These are phyloP conservation scores for Ichneumon xanthorius DNA, from an alignment of 2,888 invertebrate species.

Conservation along the genomic window DNA sequence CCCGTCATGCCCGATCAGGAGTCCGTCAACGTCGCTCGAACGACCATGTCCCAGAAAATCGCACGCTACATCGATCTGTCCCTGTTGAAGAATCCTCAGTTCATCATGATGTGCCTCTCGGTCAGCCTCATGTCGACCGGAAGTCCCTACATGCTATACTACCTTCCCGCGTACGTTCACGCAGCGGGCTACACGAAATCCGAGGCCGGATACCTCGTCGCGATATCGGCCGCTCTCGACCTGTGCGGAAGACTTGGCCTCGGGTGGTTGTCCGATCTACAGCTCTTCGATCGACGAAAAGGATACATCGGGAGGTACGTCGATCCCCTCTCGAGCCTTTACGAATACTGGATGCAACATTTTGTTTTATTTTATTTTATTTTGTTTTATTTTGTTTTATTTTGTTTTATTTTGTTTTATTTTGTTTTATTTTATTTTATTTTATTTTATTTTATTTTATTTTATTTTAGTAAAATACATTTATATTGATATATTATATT, in stretches of 20 bases:
- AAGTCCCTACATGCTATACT: constrained; percentile 91
- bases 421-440: too few relatives aligned
- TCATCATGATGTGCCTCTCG: constrained; percentile 90
- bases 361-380: not conserved
- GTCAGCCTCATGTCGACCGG: constrained; percentile 92
- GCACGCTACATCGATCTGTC: constrained; percentile 89
- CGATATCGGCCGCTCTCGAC: constrained; percentile 91
- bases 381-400: too few relatives aligned
- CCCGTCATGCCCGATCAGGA: constrained; percentile 64
- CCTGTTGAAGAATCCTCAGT: constrained; percentile 89
- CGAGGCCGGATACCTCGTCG: constrained; percentile 89
- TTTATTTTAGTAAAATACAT: too few relatives aligned
- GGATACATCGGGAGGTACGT: constrained; percentile 90
- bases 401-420: not conserved
- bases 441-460: too few relatives aligned
- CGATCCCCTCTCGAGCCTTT: not conserved
- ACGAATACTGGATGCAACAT: not conserved
- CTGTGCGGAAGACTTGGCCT: constrained; percentile 90
- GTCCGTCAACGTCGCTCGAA: constrained; percentile 64
- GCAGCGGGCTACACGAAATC: constrained; percentile 88
- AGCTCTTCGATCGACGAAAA: constrained; percentile 90
- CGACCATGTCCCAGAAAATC: constrained; percentile 82
- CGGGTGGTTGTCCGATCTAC: constrained; percentile 91
- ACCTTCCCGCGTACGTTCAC: constrained; percentile 91
- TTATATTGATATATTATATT: too few relatives aligned